Evolutionary conservation across 2,888 invertebrate genomes (phyloP).

Genomic region (Agriopis marginaria): DNA sequence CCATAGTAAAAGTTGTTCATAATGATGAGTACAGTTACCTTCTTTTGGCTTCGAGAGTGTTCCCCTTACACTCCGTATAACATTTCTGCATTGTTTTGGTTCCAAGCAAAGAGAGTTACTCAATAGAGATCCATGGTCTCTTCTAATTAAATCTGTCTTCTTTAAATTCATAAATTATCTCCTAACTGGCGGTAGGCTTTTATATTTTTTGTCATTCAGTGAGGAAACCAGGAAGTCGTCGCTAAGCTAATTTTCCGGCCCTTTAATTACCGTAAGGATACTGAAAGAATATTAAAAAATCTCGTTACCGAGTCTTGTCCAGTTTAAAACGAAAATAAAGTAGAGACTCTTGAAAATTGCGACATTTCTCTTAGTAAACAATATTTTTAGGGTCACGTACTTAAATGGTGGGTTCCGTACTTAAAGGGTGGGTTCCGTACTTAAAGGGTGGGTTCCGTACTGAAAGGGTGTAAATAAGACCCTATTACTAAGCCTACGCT

Average conservation of each 20-base stretch:
- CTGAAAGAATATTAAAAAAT: constrained; percentile 36
- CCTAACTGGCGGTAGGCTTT: constrained; percentile 25
- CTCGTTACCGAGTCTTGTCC: constrained; percentile 18
- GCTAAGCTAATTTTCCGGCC: constrained; percentile 45
- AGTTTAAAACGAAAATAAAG: constrained; percentile 20
- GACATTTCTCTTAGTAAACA: background rate
- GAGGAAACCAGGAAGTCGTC: constrained; percentile 29
- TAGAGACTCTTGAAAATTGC: constrained; percentile 4
- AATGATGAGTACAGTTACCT: no score
- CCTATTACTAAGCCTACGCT: no score
- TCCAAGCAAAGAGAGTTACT: no score
- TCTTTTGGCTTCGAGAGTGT: no score
- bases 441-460: no score
- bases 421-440: no score
- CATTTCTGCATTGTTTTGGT: no score
- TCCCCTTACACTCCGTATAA: no score
- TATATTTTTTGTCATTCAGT: constrained; percentile 25
- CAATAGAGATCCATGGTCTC: background rate
- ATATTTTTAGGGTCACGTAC: background rate
- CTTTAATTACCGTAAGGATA: constrained; percentile 40
- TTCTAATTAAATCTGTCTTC: constrained; percentile 6
- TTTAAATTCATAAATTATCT: constrained; percentile 28
- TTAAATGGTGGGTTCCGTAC: no score
- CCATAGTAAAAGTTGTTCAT: no score
- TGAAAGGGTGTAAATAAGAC: no score